Percentiles rank a stretch among this genome's conserved stretches.
Evolutionary conservation across 2,797 vertebrate species (phyloP).

Genomic region (Ctenopoma multispine): DNA sequence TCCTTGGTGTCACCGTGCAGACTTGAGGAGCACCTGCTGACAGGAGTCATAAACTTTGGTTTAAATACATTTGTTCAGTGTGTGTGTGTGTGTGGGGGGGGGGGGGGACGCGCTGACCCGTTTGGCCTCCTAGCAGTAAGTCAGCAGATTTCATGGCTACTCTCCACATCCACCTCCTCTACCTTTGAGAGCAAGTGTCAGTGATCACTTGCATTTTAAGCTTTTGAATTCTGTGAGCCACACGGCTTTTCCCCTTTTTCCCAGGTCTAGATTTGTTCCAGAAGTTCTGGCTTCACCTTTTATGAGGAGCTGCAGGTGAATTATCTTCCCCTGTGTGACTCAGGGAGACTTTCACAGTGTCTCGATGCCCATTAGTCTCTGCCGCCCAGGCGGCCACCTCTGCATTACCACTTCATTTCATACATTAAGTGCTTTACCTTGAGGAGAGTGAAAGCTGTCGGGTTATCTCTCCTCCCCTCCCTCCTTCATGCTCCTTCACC

Average conservation of each 20-base stretch:
- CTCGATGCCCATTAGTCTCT: slow-evolving; percentile 52
- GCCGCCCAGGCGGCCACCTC: slow-evolving; percentile 33
- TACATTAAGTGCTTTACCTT: slow-evolving; percentile 78
- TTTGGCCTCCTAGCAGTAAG: background rate
- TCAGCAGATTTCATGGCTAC: background rate
- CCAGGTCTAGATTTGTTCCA: slow-evolving; percentile 40
- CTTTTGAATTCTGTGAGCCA: slow-evolving; percentile 6
- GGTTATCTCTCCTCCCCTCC: slow-evolving; percentile 58
- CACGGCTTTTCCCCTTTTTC: background rate
- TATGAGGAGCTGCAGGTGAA: slow-evolving; percentile 65
- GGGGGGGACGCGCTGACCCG: slow-evolving; percentile 6
- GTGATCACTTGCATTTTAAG: slow-evolving; percentile 12
- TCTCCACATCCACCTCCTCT: slow-evolving; percentile 6
- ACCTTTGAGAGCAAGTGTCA: background rate
- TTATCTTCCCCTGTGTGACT: slow-evolving; percentile 20
- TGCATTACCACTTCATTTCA: slow-evolving; percentile 78
- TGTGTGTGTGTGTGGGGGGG: too few species aligned
- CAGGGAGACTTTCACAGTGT: slow-evolving; percentile 47
- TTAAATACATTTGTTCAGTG: background rate
- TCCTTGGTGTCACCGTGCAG: background rate
- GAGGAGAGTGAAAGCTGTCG: slow-evolving; percentile 67
- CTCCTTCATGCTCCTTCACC: slow-evolving; percentile 55
- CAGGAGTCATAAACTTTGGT: slow-evolving; percentile 16
- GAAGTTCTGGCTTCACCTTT: slow-evolving; percentile 56
- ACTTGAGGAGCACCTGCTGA: slow-evolving; percentile 16